phyloP scores from a whole-genome alignment of 2,888 invertebrate species.

The Lordiphosa fenestrarum region DNA sequence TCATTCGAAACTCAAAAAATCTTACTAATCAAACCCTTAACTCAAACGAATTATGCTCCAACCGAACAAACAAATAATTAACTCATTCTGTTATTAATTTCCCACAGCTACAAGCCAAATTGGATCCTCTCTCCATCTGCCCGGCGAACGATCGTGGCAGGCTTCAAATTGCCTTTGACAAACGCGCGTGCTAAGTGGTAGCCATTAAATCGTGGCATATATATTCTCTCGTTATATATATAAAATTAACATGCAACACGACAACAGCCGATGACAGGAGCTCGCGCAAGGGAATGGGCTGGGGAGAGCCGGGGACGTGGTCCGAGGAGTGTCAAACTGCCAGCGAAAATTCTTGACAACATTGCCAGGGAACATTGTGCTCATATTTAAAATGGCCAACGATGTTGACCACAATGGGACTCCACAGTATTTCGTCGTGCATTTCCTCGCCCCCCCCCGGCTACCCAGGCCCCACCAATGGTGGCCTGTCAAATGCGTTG shows the following conservation, averaged over 20 bases:
- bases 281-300: conserved; percentile 1
- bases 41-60: too few species aligned
- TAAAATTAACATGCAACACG: conserved; percentile 74
- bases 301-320: conserved; percentile 3
- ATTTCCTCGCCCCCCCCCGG: neutral
- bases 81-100: too few species aligned
- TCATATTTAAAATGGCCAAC: conserved; percentile 71
- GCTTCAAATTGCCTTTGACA: conserved; percentile 40
- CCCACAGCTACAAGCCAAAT: too few species aligned
- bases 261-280: conserved; percentile 53
- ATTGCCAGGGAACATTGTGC: conserved; percentile 50
- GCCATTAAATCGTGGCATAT: conserved; percentile 71
- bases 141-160: conserved; percentile 16
- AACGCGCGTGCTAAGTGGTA: conserved; percentile 64
- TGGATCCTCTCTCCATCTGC: too few species aligned
- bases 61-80: too few species aligned
- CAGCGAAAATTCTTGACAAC: conserved; percentile 63
- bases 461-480: conserved; percentile 7
- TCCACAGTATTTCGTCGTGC: conserved; percentile 18
- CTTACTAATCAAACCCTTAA: too few species aligned
- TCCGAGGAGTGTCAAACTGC: conserved; percentile 56
- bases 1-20: too few species aligned
- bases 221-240: conserved; percentile 51
- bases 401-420: conserved; percentile 45
- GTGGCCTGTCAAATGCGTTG: conserved; percentile 44